These are phyloP conservation scores for Synergus japonicus DNA, from an alignment of 2,888 invertebrate genomes.

Conservation along the genomic window DNA sequence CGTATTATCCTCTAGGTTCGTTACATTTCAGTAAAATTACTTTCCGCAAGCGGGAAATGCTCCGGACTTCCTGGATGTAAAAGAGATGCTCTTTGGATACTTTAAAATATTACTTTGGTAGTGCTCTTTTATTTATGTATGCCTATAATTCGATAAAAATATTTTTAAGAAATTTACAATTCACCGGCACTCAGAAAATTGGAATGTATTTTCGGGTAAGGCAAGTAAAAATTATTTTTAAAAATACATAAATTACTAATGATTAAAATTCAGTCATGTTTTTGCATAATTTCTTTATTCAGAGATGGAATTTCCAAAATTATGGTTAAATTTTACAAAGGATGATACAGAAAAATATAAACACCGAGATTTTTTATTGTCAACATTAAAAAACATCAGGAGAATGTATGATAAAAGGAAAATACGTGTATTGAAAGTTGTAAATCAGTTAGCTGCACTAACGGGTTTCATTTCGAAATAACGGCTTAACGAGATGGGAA, in stretches of 20 bases:
- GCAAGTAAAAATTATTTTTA: not conserved
- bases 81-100: not conserved
- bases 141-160: not conserved
- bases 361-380: not conserved
- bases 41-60: constrained; percentile 10
- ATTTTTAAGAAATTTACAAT: not conserved
- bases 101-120: constrained; percentile 6
- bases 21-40: constrained; percentile 34
- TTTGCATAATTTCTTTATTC: not conserved
- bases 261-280: not conserved
- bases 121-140: not conserved
- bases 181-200: not conserved
- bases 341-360: not conserved
- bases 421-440: not conserved
- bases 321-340: not conserved
- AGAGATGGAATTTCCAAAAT: not conserved
- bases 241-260: not conserved
- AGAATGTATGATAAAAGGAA: not conserved
- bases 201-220: not conserved
- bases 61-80: not conserved
- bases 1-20: constrained; percentile 24
- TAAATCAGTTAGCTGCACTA: not conserved
- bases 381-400: not conserved
- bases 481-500: not conserved
- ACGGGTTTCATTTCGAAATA: not conserved